These are phyloP conservation scores for Styela plicata DNA, from an alignment of 23 tunicate species.

Conservation along the genomic window DNA sequence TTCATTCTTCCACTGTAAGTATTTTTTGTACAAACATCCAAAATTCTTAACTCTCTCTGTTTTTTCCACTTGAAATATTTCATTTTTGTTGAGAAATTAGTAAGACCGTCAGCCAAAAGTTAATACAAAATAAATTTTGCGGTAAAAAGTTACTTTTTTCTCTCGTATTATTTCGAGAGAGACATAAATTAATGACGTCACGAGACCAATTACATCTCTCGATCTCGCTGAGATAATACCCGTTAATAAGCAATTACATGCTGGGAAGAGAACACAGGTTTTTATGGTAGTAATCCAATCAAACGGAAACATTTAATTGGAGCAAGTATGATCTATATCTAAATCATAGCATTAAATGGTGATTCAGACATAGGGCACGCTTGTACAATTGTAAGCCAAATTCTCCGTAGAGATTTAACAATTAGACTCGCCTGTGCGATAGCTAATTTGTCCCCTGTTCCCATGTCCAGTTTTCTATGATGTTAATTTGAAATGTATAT, in stretches of 20 bases:
- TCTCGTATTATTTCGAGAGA: neutral
- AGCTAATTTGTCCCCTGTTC: neutral
- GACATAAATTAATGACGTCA: neutral
- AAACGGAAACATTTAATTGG: no score
- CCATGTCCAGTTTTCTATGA: neutral
- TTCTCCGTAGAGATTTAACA: neutral
- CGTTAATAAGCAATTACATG: conserved; percentile 18
- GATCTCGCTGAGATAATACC: conserved; percentile 9
- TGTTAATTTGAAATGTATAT: neutral
- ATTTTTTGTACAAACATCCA: no score
- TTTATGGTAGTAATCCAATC: neutral
- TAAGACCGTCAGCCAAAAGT: no score
- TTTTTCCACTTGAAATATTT: no score
- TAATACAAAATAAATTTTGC: neutral
- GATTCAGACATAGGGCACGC: no score
- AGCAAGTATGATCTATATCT: no score
- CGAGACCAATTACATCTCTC: neutral
- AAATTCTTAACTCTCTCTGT: no score
- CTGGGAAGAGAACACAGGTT: neutral
- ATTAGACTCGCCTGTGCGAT: neutral
- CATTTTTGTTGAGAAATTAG: no score
- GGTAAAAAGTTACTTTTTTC: neutral
- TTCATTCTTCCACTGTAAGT: no score
- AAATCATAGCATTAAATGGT: no score
- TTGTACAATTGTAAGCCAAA: neutral